Evolutionary conservation across 37 sponge, comb jelly and placozoan genomes (phyloP).

Genomic region (Aphrocallistes beatrix): DNA sequence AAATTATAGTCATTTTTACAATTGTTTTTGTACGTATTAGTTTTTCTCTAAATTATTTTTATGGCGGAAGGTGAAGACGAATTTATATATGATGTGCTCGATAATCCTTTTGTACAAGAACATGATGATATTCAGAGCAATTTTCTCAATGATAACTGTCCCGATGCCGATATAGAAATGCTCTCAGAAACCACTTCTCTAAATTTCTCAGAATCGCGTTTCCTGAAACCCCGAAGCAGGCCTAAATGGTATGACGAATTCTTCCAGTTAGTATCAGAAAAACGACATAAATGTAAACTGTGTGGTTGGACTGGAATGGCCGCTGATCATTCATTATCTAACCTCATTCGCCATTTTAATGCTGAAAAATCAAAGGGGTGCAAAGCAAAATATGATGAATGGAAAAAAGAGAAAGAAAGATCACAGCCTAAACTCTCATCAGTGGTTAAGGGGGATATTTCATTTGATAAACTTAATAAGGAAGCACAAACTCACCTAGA

Average conservation of each 20-base stretch:
- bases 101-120: neutral
- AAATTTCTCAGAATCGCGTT: neutral
- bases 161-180: neutral
- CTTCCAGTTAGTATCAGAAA: neutral
- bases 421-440: neutral
- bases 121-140: neutral
- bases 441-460: neutral
- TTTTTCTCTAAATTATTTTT: too few relatives aligned
- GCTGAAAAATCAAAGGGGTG: neutral
- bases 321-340: neutral
- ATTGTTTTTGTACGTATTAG: too few relatives aligned
- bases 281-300: neutral
- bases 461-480: neutral
- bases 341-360: neutral
- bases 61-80: too few relatives aligned
- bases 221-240: neutral
- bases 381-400: neutral
- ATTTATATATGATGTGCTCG: too few relatives aligned
- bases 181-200: neutral
- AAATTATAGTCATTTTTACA: too few relatives aligned
- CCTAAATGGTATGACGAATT: conserved; percentile 2
- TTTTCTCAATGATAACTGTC: neutral
- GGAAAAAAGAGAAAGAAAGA: neutral
- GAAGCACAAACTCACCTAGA: too few relatives aligned
- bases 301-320: conserved; percentile 13